phyloP scores from a whole-genome alignment of 2,888 invertebrate species.

The Neuroscelio doddi region DNA sequence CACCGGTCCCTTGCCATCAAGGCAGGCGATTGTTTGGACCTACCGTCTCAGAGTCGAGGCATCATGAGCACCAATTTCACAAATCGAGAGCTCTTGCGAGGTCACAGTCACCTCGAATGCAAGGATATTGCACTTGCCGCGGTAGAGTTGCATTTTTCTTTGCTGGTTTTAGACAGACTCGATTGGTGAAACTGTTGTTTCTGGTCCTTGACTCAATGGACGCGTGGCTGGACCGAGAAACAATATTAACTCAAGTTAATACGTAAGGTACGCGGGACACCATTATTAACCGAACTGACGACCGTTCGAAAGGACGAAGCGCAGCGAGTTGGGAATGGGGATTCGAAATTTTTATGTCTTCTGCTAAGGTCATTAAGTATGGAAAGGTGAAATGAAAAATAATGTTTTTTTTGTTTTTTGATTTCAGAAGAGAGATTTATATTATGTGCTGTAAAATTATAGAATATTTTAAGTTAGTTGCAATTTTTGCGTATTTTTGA shows the following conservation, averaged over 20 bases:
- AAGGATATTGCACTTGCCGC: slow-evolving; percentile 25
- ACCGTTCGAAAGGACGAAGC: slow-evolving; percentile 57
- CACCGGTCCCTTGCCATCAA: slow-evolving; percentile 70
- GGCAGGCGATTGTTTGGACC: slow-evolving; percentile 73
- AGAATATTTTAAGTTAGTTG: not conserved
- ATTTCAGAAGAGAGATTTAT: too few species aligned
- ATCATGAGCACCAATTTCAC: slow-evolving; percentile 26
- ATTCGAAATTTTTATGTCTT: too few species aligned
- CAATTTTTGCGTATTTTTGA: not conserved
- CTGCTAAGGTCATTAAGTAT: too few species aligned
- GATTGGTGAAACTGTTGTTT: slow-evolving; percentile 20
- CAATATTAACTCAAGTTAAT: slow-evolving; percentile 65
- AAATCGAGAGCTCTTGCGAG: slow-evolving; percentile 9
- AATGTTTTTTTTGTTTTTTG: too few species aligned
- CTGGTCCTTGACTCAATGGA: slow-evolving; percentile 58
- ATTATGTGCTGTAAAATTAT: not conserved
- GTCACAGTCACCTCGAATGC: slow-evolving; percentile 5
- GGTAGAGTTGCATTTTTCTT: slow-evolving; percentile 27
- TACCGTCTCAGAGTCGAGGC: slow-evolving; percentile 67
- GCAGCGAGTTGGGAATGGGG: too few species aligned
- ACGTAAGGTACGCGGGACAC: slow-evolving; percentile 60
- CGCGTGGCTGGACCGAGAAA: slow-evolving; percentile 73
- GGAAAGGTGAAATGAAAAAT: too few species aligned
- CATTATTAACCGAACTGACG: slow-evolving; percentile 60
- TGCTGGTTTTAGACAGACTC: slow-evolving; percentile 8